These are phyloP conservation scores for Trichogramma evanescens DNA, from an alignment of 2,888 invertebrate species.

Conservation along the genomic window DNA sequence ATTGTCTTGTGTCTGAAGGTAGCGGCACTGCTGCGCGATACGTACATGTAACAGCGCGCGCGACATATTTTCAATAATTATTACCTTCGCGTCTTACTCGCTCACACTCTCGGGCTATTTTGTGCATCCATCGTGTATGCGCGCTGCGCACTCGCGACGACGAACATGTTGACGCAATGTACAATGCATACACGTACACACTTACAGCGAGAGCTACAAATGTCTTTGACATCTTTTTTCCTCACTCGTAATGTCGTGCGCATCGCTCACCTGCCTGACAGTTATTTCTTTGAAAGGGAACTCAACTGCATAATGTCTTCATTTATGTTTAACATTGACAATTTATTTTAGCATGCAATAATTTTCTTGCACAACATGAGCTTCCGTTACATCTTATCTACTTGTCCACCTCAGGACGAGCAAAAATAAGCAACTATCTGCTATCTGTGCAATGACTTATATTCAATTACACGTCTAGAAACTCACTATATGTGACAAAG, in stretches of 20 bases:
- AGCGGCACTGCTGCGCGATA: no score
- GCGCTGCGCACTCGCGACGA: background rate
- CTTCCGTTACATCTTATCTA: background rate
- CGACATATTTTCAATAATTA: conserved; percentile 38
- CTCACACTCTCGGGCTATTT: no score
- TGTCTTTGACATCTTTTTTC: conserved; percentile 7
- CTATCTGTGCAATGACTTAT: no score
- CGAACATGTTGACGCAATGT: no score
- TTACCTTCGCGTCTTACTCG: conserved; percentile 15
- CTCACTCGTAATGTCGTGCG: background rate
- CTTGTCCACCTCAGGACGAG: background rate
- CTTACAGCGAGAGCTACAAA: background rate
- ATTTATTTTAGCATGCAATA: background rate
- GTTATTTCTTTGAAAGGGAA: background rate
- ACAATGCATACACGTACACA: no score
- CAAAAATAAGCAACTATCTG: no score
- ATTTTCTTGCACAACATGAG: background rate
- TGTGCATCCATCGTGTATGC: background rate
- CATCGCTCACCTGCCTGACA: background rate
- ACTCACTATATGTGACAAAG: no score
- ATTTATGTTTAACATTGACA: background rate
- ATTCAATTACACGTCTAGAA: no score
- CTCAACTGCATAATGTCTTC: background rate
- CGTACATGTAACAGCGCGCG: conserved; percentile 7
- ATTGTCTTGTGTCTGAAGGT: conserved; percentile 26